phyloP scores from a whole-genome alignment of 2,797 vertebrate species.

The Naso thynnoides region DNA sequence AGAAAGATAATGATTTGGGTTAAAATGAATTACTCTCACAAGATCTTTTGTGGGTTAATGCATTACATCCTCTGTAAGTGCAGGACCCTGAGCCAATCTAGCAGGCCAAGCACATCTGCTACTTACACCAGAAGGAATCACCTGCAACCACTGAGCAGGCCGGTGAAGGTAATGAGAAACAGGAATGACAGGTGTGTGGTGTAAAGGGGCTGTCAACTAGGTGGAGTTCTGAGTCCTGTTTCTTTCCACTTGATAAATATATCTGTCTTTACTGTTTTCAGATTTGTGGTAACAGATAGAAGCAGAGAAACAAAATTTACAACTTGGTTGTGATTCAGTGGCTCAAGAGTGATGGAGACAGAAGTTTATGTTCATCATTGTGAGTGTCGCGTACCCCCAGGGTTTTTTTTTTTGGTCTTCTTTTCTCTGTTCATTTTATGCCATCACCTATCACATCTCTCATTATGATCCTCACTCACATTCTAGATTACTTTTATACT shows the following conservation, averaged over 20 bases:
- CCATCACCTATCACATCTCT: background rate
- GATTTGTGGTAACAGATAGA: background rate
- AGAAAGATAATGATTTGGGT: no score
- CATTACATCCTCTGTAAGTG: no score
- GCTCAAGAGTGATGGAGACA: background rate
- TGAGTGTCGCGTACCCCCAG: background rate
- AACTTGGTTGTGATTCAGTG: background rate
- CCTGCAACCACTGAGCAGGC: constrained; percentile 17
- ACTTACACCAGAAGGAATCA: constrained; percentile 41
- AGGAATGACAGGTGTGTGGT: constrained; percentile 11
- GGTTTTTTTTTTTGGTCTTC: no score
- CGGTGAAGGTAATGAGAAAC: constrained; percentile 27
- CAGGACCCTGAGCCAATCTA: no score
- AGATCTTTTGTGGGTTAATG: no score
- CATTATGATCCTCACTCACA: background rate
- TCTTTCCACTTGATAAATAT: constrained; percentile 3
- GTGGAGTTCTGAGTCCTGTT: constrained; percentile 7
- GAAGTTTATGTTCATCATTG: background rate
- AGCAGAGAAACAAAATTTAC: background rate
- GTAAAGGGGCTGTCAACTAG: background rate
- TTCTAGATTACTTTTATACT: background rate
- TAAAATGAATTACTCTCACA: no score
- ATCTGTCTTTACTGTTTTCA: background rate
- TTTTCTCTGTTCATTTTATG: background rate
- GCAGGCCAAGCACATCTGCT: no score